Evolutionary conservation across 2,797 vertebrate species (phyloP).

Genomic region (Ctenopoma multispine): DNA sequence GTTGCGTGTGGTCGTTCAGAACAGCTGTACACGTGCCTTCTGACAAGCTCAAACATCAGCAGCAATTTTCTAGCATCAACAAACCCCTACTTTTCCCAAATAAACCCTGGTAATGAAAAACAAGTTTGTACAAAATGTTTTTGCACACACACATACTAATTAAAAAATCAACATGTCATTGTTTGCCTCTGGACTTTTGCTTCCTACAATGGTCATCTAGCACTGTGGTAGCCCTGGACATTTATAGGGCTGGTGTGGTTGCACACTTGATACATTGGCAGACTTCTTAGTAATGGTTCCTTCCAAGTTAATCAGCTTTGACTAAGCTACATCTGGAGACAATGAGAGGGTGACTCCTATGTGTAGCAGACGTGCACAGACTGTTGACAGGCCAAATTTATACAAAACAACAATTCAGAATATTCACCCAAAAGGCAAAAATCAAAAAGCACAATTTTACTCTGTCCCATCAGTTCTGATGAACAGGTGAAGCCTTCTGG

Average conservation of each 20-base stretch:
- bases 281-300: constrained; percentile 48
- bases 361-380: constrained; percentile 20
- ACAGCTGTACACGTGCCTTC: too few species aligned
- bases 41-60: not conserved
- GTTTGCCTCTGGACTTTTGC: constrained; percentile 2
- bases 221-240: not conserved
- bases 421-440: not conserved
- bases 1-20: not conserved
- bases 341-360: constrained; percentile 11
- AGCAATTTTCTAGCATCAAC: not conserved
- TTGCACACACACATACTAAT: not conserved
- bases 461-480: not conserved
- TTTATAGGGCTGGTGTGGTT: constrained; percentile 28
- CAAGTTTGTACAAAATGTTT: not conserved
- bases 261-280: constrained; percentile 26
- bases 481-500: too few species aligned
- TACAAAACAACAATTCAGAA: constrained; percentile 31
- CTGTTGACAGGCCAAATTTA: constrained; percentile 35
- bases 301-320: constrained; percentile 56
- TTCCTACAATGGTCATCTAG: not conserved
- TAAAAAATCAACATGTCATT: not conserved
- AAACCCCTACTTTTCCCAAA: not conserved
- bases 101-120: not conserved
- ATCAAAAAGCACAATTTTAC: not conserved
- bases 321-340: constrained; percentile 49